These are phyloP conservation scores for Lordiphosa mommai DNA, from an alignment of 1,140 invertebrate species.

Conservation along the genomic window DNA sequence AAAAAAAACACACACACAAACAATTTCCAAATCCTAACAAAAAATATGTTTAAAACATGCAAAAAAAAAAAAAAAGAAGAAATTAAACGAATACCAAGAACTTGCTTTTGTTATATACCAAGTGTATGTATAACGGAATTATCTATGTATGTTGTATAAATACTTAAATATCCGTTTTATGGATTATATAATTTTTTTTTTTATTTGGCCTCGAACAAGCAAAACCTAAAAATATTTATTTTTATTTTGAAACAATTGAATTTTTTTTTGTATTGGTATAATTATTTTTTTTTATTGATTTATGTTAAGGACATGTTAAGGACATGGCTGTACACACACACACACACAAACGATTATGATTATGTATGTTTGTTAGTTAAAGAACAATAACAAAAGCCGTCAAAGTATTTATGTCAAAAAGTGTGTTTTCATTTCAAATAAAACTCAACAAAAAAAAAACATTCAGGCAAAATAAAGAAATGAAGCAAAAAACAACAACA, in stretches of 20 bases:
- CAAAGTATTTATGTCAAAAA: constrained; percentile 52
- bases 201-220: constrained; percentile 31
- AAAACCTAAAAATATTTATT: constrained; percentile 29
- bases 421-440: constrained; percentile 32
- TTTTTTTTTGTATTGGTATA: constrained; percentile 5
- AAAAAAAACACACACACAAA: no score
- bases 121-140: constrained; percentile 37
- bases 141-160: constrained; percentile 49
- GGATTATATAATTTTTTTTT: constrained; percentile 31
- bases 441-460: constrained; percentile 23
- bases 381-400: constrained; percentile 29
- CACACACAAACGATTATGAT: not conserved
- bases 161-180: constrained; percentile 67
- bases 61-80: constrained; percentile 31
- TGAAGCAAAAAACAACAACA: constrained; percentile 19
- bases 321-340: not conserved
- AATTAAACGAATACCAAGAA: constrained; percentile 24
- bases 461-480: constrained; percentile 38
- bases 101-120: constrained; percentile 37
- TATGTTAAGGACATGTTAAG: not conserved
- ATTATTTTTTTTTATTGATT: constrained; percentile 29
- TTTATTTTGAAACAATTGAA: constrained; percentile 11
- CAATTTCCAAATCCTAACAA: constrained; percentile 51
- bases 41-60: constrained; percentile 63
- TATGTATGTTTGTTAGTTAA: constrained; percentile 36